phyloP scores from a whole-genome alignment of 2,888 invertebrate species.

The Phymatocera aterrima region DNA sequence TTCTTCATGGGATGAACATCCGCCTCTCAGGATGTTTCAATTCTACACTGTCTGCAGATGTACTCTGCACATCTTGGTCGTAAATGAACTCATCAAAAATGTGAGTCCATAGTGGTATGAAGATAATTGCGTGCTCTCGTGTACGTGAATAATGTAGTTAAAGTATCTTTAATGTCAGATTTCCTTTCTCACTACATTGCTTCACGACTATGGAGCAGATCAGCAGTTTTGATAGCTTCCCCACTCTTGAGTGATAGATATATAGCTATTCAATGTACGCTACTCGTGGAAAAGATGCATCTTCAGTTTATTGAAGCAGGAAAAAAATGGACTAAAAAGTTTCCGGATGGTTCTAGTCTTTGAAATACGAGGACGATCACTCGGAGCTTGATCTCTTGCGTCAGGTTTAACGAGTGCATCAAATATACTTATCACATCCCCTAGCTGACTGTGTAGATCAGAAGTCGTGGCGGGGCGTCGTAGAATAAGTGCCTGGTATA shows the following conservation, averaged over 20 bases:
- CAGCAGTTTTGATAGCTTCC: too few species aligned
- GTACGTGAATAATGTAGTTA: too few species aligned
- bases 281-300: not conserved
- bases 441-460: constrained; percentile 54
- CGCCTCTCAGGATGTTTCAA: not conserved
- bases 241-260: too few species aligned
- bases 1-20: not conserved
- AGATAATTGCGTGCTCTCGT: too few species aligned
- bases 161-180: too few species aligned
- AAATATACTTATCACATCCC: constrained; percentile 64
- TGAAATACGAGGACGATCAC: not conserved
- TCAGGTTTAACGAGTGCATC: constrained; percentile 22
- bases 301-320: not conserved
- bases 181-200: too few species aligned
- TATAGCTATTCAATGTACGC: too few species aligned
- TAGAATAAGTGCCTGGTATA: constrained; percentile 63
- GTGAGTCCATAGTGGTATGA: too few species aligned
- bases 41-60: not conserved
- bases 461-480: constrained; percentile 51
- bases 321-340: not conserved
- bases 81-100: not conserved
- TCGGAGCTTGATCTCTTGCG: not conserved
- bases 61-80: not conserved
- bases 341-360: not conserved
- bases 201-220: too few species aligned